Evolutionary conservation across 53 echinoderm and acorn worm genomes (phyloP), one percentile per base, ranked within the genome.

Genomic region (Mesocentrotus franciscanus): DNA sequence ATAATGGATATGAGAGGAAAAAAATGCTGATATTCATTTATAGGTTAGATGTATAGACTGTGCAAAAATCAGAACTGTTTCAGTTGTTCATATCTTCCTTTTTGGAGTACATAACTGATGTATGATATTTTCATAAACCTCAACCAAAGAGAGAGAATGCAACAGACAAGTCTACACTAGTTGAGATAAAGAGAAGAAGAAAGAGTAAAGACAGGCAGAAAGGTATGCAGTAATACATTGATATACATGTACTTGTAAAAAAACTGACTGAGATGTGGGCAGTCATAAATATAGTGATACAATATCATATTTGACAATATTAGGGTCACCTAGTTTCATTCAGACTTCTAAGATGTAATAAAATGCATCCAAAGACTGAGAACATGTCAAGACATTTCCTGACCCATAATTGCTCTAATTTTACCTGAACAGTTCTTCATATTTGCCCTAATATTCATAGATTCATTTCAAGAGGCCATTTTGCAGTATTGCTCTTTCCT

Each of bases 381-480:
- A 35, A 79, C 93, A 93, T 93, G 93, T 60, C 78, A 29, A 60
- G 24, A 81, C 93, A 93, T 93, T 93, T 93, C 93, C 93, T 59
- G 27, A 39, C 61, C 79, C 78, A 93, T 93, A 93, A 81, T 93
- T 93, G 93, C 93, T 93, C 93, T 78, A 39, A 79, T 93, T 93
- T 92, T 29, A 49, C 56, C 60, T 13, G 27, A 16, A 61, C 18
- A 92, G 35, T 39, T 66, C 91, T 91, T 91, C 66, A 61, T 91
- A 74, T 66, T 56, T 92, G 92, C 22, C 92, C 71, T 92, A 92
- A 66, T 74, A 92, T 92, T 92, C 92, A 92, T 92, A 74, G 92
- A 92, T 32, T 71, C 92, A 74, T 92, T 91, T 91, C 68, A 64
- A 91, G 62, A 58, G 87, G 59, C 12, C 56, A 27, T 87, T 29